phyloP scores from a whole-genome alignment of 1,140 invertebrate species.

The Drosophila bipectinata region DNA sequence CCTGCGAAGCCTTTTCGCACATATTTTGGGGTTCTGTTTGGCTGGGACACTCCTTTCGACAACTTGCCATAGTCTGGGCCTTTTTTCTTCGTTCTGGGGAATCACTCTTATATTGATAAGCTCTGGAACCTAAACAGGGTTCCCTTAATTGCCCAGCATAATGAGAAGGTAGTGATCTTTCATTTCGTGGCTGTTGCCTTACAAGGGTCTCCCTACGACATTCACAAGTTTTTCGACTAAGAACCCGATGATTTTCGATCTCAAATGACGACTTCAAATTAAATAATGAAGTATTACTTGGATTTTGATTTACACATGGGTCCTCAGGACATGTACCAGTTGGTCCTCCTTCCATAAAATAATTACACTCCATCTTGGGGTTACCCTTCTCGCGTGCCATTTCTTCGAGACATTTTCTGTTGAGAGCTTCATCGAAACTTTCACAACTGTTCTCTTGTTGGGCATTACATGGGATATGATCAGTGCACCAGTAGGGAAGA shows the following conservation, averaged over 20 bases:
- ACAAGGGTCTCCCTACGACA: background rate
- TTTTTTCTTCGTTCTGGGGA: background rate
- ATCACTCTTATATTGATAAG: background rate
- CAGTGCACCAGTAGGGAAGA: background rate
- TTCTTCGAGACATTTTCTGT: too few relatives aligned
- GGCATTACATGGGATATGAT: background rate
- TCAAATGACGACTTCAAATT: background rate
- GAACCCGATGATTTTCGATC: background rate
- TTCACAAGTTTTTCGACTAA: background rate
- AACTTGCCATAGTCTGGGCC: background rate
- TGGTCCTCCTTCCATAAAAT: background rate
- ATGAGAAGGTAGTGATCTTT: too few relatives aligned
- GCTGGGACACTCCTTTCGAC: background rate
- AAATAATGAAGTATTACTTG: background rate
- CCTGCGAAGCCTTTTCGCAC: background rate
- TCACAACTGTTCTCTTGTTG: background rate
- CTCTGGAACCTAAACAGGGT: background rate
- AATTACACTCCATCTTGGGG: background rate
- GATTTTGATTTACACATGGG: background rate
- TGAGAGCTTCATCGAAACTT: background rate
- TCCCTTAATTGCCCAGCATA: too few relatives aligned
- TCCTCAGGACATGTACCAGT: background rate
- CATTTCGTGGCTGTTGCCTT: background rate
- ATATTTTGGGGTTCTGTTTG: conserved; percentile 1
- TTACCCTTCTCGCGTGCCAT: too few relatives aligned